Base-by-base conservation (phyloP, 1,140 invertebrate genomes). In the Drosophila sturtevanti region DNA sequence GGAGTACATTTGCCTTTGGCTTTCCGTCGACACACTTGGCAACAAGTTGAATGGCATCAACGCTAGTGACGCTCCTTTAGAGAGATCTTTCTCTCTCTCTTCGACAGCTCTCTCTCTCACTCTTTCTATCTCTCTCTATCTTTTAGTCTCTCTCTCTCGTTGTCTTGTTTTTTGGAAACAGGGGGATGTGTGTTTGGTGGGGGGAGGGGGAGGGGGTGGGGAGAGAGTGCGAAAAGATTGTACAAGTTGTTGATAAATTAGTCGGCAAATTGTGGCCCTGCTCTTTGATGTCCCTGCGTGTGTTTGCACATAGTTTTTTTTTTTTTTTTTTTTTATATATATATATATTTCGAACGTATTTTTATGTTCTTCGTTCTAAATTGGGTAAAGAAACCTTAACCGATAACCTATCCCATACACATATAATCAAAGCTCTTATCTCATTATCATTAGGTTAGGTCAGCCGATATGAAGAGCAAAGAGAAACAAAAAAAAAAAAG, bases 1-100 rank as follows among this genome's bases (percentile, higher is more conserved):
- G 9, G 11, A 55, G 52, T 55, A 34, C 52, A 34, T 71, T 61
- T 51, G 21, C 21, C 22, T 35, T 59, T 41, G 18, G 38, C 59
- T 55, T 55, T 55, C 55, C 55, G 69, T 77, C 51, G 34, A 61
- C 24, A 41, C 58, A 77, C 74, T 77, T 77, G 70, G 74, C 74
- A 77, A 77, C 65, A 77, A 77, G 74, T 77, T 77, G 74, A 77
- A 77, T 72, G 74, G 37, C 73, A 76, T 37, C 52, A 16, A 55
- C 24, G 7, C 2, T 6, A 7, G 24, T n/a, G 24, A n/a, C 48
- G 24, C 52, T 55, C 52, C 52, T 55, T 44, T 7, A 18, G 41
- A 44, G 41, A 44, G 41, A 10, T 9, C 9, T 10, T 12, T 35
- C 34, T 35, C 34, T 31, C 27, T 6, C 27, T 1, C 27, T 31